Evolutionary conservation across 2,113 vertebrate genomes (phyloP), one percentile per base, ranked within the genome.

Genomic region (Rhabdomys dilectus): DNA sequence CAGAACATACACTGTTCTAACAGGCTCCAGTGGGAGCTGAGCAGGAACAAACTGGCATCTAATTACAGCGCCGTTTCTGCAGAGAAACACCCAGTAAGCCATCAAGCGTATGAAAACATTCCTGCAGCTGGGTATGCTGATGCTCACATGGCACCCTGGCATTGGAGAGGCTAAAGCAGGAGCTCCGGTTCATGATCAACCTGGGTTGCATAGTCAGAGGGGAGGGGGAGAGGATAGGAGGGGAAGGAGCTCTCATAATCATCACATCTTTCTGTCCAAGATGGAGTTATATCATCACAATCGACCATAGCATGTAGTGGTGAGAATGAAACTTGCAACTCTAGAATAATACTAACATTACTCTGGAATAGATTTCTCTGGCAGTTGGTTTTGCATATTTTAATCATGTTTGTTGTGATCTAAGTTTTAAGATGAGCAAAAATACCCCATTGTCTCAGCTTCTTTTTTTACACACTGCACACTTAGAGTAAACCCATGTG

Each of bases 221-320:
- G 6, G 26, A 24, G 16, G n/a, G 21, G 31, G 51, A 29, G 4
- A 10, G 3, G 4, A 7, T 7, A 29, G 6, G 29, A 5, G 0
- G 17, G 62, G 24, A 58, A 9, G 48, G 15, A 13, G 15, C 21
- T n/a, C 51, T 86, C 94, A 10, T 17, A 78, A 58, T 75, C 48
- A 58, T 85, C 45, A 48, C 5, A 62, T 22, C 58, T 19, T 48
- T 76, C 22, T 88, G 34, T 48, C 64, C 62, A 68, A 8, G 36
- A 64, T 34, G 29, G 53, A 89, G 84, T 73, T 96, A 62, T 24
- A 45, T 42, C n/a, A n/a, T 0, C 58, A 22, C 13, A 31, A 81
- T n/a, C 86, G 2, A 86, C 42, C 21, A 78, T 0, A 36, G 62
- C 9, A 68, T 22, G n/a, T 0, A 34, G 62, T 12, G 53, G 34